phyloP scores from a whole-genome alignment of 2,113 vertebrate species.

The Tetraodon nigroviridis region DNA sequence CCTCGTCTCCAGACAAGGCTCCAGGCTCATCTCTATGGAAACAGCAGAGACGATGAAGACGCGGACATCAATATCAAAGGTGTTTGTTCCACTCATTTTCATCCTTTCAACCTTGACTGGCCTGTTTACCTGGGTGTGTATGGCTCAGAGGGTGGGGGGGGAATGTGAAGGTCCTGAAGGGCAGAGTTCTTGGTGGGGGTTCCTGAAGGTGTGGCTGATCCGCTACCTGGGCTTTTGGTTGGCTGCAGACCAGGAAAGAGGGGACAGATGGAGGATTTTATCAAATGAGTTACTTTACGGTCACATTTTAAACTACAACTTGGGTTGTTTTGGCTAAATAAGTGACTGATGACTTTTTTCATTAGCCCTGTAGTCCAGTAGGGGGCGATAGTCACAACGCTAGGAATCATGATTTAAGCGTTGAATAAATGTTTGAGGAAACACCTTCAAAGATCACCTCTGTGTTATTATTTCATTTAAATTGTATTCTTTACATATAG shows the following conservation, averaged over 20 bases:
- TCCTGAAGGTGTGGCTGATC: slow-evolving; percentile 89
- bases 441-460: background rate
- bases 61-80: slow-evolving; percentile 6
- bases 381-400: background rate
- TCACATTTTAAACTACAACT: too few relatives aligned
- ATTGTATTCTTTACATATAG: too few relatives aligned
- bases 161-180: slow-evolving; percentile 95
- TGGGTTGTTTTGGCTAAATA: background rate
- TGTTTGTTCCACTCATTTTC: background rate
- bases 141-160: slow-evolving; percentile 91
- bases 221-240: slow-evolving; percentile 93
- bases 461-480: background rate
- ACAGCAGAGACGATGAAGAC: slow-evolving; percentile 30
- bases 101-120: background rate
- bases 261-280: too few relatives aligned
- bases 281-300: background rate
- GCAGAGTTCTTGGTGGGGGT: slow-evolving; percentile 95
- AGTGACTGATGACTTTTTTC: too few relatives aligned
- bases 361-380: background rate
- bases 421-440: background rate
- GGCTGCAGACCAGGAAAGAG: slow-evolving; percentile 73
- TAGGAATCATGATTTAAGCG: background rate
- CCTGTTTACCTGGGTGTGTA: slow-evolving; percentile 87
- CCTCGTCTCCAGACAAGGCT: slow-evolving; percentile 83
- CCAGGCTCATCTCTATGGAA: slow-evolving; percentile 87